Percentiles rank a stretch among this genome's conserved stretches.
Evolutionary conservation across 2,113 vertebrate species (phyloP).

Genomic region (Laterallus jamaicensis): DNA sequence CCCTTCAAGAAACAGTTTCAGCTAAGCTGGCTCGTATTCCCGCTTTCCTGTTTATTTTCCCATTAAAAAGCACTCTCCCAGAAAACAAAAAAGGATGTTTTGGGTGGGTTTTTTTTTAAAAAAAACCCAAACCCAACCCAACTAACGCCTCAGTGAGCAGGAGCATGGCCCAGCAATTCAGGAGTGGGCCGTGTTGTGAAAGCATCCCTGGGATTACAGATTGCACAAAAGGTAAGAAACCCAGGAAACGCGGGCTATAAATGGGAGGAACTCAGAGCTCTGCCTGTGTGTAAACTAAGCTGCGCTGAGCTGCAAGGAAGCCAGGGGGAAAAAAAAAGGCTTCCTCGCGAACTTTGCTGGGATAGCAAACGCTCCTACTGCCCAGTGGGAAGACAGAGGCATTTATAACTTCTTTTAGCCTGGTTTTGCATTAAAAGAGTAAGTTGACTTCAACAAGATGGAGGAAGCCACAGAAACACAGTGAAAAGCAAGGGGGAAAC

Average conservation of each 20-base stretch:
- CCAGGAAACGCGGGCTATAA: neutral
- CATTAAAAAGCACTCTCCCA: neutral
- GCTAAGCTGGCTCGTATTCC: neutral
- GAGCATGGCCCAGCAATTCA: rapidly evolving
- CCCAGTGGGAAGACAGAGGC: neutral
- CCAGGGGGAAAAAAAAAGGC: neutral
- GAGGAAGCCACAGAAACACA: neutral
- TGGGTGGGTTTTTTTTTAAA: neutral
- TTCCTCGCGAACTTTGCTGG: neutral
- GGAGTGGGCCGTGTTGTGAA: neutral
- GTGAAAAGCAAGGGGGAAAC: neutral
- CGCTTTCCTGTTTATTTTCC: neutral
- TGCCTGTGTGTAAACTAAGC: neutral
- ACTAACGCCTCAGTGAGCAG: neutral
- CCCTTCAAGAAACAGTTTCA: neutral
- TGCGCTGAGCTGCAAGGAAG: neutral
- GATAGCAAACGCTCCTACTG: neutral
- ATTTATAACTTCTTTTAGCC: neutral
- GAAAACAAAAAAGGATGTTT: neutral
- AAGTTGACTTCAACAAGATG: neutral
- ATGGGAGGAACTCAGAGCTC: neutral
- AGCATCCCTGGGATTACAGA: neutral
- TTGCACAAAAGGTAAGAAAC: constrained; percentile 22
- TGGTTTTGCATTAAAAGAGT: neutral
- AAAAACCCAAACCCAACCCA: neutral